Evolutionary conservation across 2,113 vertebrate genomes (phyloP).

Genomic region (Aviceda subcristata): DNA sequence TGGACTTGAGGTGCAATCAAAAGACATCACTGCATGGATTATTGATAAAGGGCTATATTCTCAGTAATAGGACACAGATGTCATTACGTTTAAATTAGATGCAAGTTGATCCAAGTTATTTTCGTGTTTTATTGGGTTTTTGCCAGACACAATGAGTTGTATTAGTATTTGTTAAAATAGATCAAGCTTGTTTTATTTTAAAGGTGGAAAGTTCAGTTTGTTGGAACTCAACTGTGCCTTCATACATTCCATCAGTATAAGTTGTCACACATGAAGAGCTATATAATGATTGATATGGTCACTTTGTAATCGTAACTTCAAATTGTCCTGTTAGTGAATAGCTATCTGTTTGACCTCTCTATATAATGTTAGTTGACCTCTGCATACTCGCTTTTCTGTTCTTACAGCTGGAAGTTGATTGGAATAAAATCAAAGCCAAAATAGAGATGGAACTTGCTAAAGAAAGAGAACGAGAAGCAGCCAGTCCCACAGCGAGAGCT

Average conservation of each 20-base stretch:
- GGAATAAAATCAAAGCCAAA: constrained; percentile 96
- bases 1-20: not conserved
- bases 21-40: not conserved
- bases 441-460: constrained; percentile 92
- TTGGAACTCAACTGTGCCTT: not conserved
- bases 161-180: not conserved
- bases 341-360: not conserved
- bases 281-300: not conserved
- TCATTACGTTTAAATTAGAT: not conserved
- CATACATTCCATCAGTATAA: fast-evolving
- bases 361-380: not conserved
- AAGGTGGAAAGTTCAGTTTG: not conserved
- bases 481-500: constrained; percentile 62
- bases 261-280: not conserved
- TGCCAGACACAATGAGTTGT: not conserved
- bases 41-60: not conserved
- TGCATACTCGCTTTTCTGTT: not conserved
- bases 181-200: not conserved
- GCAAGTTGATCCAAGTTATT: not conserved
- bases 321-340: not conserved
- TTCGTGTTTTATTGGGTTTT: not conserved
- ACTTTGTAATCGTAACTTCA: not conserved
- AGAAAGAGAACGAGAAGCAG: constrained; percentile 81
- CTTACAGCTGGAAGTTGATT: constrained; percentile 91
- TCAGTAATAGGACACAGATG: not conserved